Base-by-base conservation (phyloP, 1,140 invertebrate genomes). In the Sycobia sp. region DNA sequence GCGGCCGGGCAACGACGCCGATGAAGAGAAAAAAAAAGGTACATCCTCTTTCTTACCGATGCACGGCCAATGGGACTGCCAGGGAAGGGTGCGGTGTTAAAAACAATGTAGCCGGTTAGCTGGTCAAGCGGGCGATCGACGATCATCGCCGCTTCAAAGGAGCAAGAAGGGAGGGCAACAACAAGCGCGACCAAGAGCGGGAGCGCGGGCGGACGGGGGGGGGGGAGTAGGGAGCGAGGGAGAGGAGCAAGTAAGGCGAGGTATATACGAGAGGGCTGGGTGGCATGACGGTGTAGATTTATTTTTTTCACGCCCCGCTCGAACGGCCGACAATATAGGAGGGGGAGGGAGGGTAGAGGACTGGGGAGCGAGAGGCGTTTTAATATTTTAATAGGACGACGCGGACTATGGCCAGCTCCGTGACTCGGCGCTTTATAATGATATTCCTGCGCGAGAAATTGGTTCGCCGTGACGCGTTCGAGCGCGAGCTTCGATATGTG, bases 261-360 rank as follows among this genome's bases (percentile, higher is more conserved):
- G 1, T 25, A 20, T 16, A 16, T 13, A 25, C 13, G 16, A 73
- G 70, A 74, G 71, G 68, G 62, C 76, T 79, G 78, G 79, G n/a
- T n/a, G n/a, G 77, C 77, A 80, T 82, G 79, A 82, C 78, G 77
- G 78, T 77, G 77, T 78, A 74, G 72, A 79, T 79, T 81, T 78
- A 76, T 78, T 77, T 79, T 76, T 79, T 80, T 79, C 76, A 76
- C 78, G 76, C 79, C 75, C 75, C 72, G 49, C 16, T 50, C 16
- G 18, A 16, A 50, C 27, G 23, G 2, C 1, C 8, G 23, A 29
- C 2, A 4, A 11, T 11, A n/a, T n/a, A n/a, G 4, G 10, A 44
- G 43, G 2, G 46, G 29, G 46, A 49, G 25, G 14, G 14, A 29
- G 46, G 10, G 46, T n/a, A 44, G 44, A 47, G 44, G 23, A 4